These are phyloP conservation scores for Temnothorax longispinosus DNA, from an alignment of 1,140 invertebrate genomes.

Conservation along the genomic window DNA sequence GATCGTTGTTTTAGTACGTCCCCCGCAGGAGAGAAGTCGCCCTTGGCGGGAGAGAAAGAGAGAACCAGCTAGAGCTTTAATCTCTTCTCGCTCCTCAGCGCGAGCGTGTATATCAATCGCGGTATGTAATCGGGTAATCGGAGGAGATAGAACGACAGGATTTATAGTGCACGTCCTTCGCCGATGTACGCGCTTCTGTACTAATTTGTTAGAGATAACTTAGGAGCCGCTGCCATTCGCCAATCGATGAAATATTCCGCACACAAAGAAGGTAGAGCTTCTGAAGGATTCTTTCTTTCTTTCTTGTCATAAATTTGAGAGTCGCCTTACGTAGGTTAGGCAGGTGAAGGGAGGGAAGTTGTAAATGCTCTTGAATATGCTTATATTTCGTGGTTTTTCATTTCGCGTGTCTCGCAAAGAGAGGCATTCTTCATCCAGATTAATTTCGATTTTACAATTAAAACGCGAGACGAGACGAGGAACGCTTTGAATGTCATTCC, in stretches of 20 bases:
- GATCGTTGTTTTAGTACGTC: constrained; percentile 61
- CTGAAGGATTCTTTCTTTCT: not conserved
- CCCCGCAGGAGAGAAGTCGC: not conserved
- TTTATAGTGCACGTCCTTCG: constrained; percentile 22
- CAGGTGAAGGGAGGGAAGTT: not conserved
- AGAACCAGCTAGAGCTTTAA: constrained; percentile 45
- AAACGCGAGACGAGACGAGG: not conserved
- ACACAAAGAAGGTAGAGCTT: constrained; percentile 2
- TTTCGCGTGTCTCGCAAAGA: not conserved
- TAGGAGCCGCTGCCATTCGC: not conserved
- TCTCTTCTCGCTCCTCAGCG: constrained; percentile 5
- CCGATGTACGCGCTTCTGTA: constrained; percentile 45
- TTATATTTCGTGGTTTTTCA: not conserved
- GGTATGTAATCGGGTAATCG: constrained; percentile 54
- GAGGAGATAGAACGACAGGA: constrained; percentile 33
- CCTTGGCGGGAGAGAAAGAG: not conserved
- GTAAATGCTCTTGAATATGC: not conserved
- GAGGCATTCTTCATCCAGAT: not conserved
- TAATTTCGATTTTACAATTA: constrained; percentile 65
- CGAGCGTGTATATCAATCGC: constrained; percentile 51
- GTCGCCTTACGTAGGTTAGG: not conserved
- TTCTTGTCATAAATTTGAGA: not conserved
- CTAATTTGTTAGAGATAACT: constrained; percentile 57
- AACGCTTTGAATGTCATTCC: not conserved
- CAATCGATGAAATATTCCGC: constrained; percentile 36